phyloP scores from a whole-genome alignment of 1,140 invertebrate genomes.

The Sitobion miscanthi region DNA sequence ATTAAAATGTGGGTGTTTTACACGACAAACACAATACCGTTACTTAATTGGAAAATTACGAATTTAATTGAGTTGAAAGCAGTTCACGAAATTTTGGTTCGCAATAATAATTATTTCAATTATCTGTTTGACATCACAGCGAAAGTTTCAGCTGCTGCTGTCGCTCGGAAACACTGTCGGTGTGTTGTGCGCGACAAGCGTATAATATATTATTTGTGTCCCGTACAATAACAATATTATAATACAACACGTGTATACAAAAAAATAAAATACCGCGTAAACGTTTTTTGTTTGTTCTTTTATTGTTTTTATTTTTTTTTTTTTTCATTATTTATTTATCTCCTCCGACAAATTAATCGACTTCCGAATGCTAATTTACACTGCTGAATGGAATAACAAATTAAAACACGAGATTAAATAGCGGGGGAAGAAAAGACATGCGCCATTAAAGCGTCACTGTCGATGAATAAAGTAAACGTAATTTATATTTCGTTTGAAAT shows the following conservation, averaged over 20 bases:
- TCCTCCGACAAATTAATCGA: conserved; percentile 18
- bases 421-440: neutral
- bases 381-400: neutral
- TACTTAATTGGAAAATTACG: conserved; percentile 26
- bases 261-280: neutral
- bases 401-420: neutral
- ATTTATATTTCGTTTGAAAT: conserved; percentile 12
- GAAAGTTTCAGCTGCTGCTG: neutral
- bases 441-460: neutral
- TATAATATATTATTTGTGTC: neutral
- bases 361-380: conserved; percentile 8
- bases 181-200: neutral
- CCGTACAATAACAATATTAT: neutral
- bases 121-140: neutral
- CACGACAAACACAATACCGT: neutral
- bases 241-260: neutral
- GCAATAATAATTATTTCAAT: conserved; percentile 1
- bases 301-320: neutral
- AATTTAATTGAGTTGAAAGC: conserved; percentile 27
- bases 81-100: neutral
- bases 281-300: neutral
- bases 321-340: neutral
- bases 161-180: neutral
- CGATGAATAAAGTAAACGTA: neutral
- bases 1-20: neutral